Base-by-base conservation (phyloP, 2,888 invertebrate species). In the Sarcophaga carnaria region DNA sequence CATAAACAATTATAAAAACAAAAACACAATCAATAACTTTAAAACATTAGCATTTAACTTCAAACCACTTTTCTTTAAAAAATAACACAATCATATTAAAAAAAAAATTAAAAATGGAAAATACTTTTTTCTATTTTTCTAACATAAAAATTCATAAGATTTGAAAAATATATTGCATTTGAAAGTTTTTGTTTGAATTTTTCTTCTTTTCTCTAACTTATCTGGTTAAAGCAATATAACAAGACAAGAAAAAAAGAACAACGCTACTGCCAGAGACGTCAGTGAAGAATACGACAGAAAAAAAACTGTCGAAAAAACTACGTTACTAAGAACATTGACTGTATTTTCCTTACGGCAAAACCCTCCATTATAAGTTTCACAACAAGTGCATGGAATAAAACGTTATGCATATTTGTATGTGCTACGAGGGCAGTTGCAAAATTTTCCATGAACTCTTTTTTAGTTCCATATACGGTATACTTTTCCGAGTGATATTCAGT, bases 71-170 rank as follows among this genome's bases (percentile, higher is more conserved):
- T 37, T 8, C 6, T 37, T 37, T 22, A 22, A 37, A 37, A 1
- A 37, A 37, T 37, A 37, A 37, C 37, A 37, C 37, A 37, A 37
- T 37, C 37, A 37, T 37, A 37, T 37, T 37, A 37, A 8, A 37
- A 10, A 37, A 37, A 37, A 37, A 37, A 10, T 8, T 4, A 37
- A 37, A 37, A 37, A 37, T 2, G 37, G 8, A 37, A 37, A 37
- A 54, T 17, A 54, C 54, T 17, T 54, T 54, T 17, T 22, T 22
- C 22, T 17, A 54, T 54, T 54, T 14, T 12, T 54, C 17, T 63
- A 64, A 76, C 71, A 76, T 84, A 80, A 84, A 84, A 80, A 84
- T 84, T 80, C 80, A 84, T 80, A 64, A 70, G 71, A 75, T 75
- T 80, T 76, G 60, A 66, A 80, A 62, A 37, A 74, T 77, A 60